phyloP scores from a whole-genome alignment of 2,797 vertebrate genomes.

The Potorous gilbertii region DNA sequence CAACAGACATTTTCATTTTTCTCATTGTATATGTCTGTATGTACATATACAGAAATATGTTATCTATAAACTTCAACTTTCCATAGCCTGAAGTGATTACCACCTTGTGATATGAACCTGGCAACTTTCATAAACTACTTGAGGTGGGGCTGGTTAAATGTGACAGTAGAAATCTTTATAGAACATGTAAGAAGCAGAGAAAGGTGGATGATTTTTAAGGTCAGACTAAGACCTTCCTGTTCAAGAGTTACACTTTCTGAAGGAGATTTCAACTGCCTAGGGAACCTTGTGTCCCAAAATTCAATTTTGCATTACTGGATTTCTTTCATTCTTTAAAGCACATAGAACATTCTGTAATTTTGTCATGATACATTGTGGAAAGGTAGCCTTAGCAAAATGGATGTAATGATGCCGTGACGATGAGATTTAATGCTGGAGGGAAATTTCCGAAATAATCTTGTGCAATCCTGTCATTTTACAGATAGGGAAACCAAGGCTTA shows the following conservation, averaged over 20 bases:
- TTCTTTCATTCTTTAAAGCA: slow-evolving; percentile 19
- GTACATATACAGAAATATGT: not conserved
- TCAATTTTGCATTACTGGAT: slow-evolving; percentile 36
- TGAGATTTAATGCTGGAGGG: not conserved
- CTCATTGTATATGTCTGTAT: not conserved
- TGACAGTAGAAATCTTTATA: slow-evolving; percentile 35
- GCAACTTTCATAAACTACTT: slow-evolving; percentile 33
- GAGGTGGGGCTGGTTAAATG: slow-evolving; percentile 58
- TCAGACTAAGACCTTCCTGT: not conserved
- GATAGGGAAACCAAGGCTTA: not conserved
- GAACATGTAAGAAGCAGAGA: slow-evolving; percentile 55
- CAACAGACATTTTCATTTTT: slow-evolving; percentile 9
- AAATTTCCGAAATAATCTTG: not conserved
- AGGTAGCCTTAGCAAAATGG: not conserved
- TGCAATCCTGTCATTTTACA: not conserved
- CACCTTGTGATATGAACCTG: slow-evolving; percentile 48
- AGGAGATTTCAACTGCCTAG: not conserved
- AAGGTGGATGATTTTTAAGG: slow-evolving; percentile 33
- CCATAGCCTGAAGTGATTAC: slow-evolving; percentile 57
- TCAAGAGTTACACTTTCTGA: not conserved
- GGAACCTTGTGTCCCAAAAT: slow-evolving; percentile 43
- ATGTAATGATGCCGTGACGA: not conserved
- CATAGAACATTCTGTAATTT: not conserved
- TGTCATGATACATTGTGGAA: not conserved
- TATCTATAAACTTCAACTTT: slow-evolving; percentile 30